phyloP scores from a whole-genome alignment of 92 coral and sea anemone species.

The Umimayanthus chanpuru region DNA sequence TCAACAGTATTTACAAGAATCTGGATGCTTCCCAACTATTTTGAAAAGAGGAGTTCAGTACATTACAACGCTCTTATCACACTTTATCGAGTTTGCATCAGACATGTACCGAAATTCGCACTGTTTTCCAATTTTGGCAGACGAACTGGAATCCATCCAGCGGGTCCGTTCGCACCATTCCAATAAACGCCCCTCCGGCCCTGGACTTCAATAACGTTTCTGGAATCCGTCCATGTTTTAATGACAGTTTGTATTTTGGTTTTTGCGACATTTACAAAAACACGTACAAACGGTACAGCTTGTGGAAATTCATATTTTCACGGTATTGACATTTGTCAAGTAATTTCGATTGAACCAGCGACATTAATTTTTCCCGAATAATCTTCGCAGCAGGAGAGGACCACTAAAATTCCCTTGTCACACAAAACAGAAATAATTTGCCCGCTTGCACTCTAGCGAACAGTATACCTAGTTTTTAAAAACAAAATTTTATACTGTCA shows the following conservation, averaged over 20 bases:
- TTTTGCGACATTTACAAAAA: too few species aligned
- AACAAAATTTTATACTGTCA: too few species aligned
- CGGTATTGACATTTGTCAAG: too few species aligned
- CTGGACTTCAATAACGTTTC: too few species aligned
- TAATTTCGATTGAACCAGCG: too few species aligned
- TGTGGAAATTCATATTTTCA: too few species aligned
- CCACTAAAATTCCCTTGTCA: background rate
- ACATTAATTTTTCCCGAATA: background rate
- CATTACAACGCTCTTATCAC: background rate
- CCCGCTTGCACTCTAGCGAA: background rate
- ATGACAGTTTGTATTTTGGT: too few species aligned
- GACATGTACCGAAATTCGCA: background rate
- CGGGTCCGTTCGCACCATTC: background rate
- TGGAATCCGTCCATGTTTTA: too few species aligned
- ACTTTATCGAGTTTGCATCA: too few species aligned
- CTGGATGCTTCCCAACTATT: conserved; percentile 9
- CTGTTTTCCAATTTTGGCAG: background rate
- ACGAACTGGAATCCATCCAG: conserved; percentile 6
- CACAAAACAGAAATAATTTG: background rate
- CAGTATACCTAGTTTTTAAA: background rate
- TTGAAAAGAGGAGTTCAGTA: conserved; percentile 7
- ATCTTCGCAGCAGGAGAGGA: background rate
- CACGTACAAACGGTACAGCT: too few species aligned
- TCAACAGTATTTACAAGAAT: conserved; percentile 2
- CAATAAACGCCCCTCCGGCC: background rate